These are phyloP conservation scores for Stictonetta naevosa DNA, from an alignment of 2,113 vertebrate genomes.

Conservation along the genomic window DNA sequence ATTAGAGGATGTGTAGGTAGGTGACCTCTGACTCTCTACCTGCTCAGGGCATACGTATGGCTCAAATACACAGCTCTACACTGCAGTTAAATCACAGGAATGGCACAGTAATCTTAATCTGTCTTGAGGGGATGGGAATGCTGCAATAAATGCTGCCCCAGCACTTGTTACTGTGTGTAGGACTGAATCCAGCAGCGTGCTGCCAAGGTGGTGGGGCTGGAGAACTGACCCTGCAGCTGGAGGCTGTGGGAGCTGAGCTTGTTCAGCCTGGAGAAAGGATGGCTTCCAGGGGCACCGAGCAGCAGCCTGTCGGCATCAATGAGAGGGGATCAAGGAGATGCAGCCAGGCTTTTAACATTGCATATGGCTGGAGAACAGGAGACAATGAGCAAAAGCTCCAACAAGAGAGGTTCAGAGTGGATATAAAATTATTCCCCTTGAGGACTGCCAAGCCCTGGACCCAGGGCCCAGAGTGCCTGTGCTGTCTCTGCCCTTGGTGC, in stretches of 20 bases:
- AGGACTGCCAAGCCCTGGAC: background rate
- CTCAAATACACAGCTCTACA: background rate
- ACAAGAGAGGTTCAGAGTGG: background rate
- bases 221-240: background rate
- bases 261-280: background rate
- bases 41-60: background rate
- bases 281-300: background rate
- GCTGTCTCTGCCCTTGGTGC: fast-evolving
- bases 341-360: background rate
- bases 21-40: background rate
- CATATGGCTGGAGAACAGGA: fast-evolving
- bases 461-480: background rate
- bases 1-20: slow-evolving; percentile 43
- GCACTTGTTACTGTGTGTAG: background rate
- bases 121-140: background rate
- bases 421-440: fast-evolving
- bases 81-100: background rate
- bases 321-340: fast-evolving
- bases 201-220: background rate
- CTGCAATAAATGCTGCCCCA: background rate
- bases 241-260: background rate
- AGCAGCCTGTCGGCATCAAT: fast-evolving
- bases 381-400: background rate
- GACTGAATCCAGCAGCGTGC: fast-evolving
- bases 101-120: background rate